These are phyloP conservation scores for Eristalis pertinax DNA, from an alignment of 2,888 invertebrate species.

Conservation along the genomic window DNA sequence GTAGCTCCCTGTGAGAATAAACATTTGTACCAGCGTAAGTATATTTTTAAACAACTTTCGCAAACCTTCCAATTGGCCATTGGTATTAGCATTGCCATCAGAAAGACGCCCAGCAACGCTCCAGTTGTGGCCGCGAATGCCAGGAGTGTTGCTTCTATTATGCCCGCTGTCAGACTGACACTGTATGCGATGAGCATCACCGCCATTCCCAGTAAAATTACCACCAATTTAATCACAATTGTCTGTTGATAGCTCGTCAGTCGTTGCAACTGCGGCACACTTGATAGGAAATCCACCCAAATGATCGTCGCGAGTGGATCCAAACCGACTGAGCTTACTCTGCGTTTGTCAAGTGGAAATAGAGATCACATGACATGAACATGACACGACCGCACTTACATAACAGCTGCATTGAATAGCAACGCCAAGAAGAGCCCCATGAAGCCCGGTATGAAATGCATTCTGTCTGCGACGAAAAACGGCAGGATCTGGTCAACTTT, in stretches of 20 bases:
- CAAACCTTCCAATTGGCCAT: constrained; percentile 1
- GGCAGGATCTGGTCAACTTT: not conserved
- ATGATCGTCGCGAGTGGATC: not conserved
- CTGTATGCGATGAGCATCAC: not conserved
- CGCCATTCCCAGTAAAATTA: not conserved
- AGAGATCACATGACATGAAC: too few species aligned
- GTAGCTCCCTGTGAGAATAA: not conserved
- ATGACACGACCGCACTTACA: not conserved
- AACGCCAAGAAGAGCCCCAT: not conserved
- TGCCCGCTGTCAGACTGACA: not conserved
- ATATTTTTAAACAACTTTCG: too few species aligned
- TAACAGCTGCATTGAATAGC: not conserved
- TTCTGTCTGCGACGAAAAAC: not conserved
- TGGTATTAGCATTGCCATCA: not conserved
- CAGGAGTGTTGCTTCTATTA: not conserved
- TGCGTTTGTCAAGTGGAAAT: not conserved
- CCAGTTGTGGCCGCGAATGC: not conserved
- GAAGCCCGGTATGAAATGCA: not conserved
- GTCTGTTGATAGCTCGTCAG: not conserved
- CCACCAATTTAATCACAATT: not conserved
- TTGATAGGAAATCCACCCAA: not conserved
- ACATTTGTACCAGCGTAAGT: too few species aligned
- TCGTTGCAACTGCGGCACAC: not conserved
- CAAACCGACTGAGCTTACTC: not conserved
- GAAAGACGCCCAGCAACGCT: not conserved